Evolutionary conservation across 1,140 invertebrate species (phyloP).

Genomic region (Sycobia sp.): DNA sequence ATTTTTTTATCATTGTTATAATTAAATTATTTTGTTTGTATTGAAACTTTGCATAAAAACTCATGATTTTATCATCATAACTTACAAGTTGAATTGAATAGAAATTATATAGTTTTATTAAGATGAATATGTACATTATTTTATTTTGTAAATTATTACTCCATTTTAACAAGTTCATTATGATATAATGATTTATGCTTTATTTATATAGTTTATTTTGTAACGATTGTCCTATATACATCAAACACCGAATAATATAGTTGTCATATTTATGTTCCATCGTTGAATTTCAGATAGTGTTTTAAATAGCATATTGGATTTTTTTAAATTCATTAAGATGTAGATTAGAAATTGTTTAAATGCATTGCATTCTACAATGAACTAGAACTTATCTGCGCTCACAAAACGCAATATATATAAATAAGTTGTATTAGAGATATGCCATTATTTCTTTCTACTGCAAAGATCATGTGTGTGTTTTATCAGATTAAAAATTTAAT

Average conservation of each 20-base stretch:
- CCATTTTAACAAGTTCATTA: neutral
- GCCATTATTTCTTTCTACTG: conserved; percentile 1
- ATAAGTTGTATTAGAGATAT: conserved; percentile 9
- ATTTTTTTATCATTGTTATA: conserved; percentile 27
- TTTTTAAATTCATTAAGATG: conserved; percentile 18
- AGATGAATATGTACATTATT: neutral
- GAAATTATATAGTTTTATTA: neutral
- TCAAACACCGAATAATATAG: conserved; percentile 19
- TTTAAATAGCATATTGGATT: conserved; percentile 21
- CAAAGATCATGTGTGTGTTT: conserved; percentile 10
- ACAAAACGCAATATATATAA: conserved; percentile 17
- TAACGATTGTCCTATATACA: conserved; percentile 11
- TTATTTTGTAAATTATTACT: neutral
- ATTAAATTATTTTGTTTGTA: conserved; percentile 35
- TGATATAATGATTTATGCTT: neutral
- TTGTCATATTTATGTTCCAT: conserved; percentile 21
- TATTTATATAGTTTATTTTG: neutral
- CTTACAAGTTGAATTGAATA: neutral
- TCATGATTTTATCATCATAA: neutral
- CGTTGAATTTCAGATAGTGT: conserved; percentile 26
- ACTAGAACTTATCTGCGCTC: conserved; percentile 10
- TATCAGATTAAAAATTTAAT: conserved; percentile 36
- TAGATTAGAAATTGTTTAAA: conserved; percentile 20
- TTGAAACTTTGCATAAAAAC: conserved; percentile 37
- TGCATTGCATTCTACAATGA: conserved; percentile 1